Evolutionary conservation across 2,113 vertebrate genomes (phyloP).

Genomic region (Astatoreochromis straeleni): DNA sequence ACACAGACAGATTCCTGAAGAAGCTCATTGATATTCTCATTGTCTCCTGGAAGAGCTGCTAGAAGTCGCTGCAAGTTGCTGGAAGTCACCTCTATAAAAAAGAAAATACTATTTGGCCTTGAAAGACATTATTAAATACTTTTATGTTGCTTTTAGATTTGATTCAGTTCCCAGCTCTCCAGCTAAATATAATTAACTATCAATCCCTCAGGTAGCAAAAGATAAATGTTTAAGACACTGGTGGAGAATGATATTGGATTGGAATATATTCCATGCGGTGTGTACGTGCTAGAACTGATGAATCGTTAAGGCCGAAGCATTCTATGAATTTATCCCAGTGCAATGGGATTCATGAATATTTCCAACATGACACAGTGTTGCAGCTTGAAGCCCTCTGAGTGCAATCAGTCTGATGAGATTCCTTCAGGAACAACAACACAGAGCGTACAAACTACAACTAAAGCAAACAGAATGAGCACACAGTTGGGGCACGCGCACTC

Average conservation of each 20-base stretch:
- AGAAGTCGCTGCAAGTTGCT: neutral
- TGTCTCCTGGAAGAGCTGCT: neutral
- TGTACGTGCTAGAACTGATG: neutral
- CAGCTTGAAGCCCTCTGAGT: neutral
- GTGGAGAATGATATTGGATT: neutral
- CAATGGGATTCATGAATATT: neutral
- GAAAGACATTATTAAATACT: conserved; percentile 25
- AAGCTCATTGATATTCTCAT: neutral
- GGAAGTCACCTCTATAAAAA: neutral
- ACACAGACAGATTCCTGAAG: neutral
- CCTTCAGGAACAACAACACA: neutral
- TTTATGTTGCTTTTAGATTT: conserved; percentile 5
- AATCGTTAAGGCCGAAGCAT: neutral
- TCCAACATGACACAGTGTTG: neutral
- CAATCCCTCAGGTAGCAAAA: conserved; percentile 19
- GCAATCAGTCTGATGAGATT: neutral
- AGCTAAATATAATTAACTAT: conserved; percentile 38
- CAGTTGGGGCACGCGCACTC: neutral
- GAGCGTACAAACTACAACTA: neutral
- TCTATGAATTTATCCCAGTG: neutral
- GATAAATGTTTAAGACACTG: conserved; percentile 11
- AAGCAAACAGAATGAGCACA: neutral
- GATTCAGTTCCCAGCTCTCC: conserved; percentile 9
- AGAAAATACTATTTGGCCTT: neutral
- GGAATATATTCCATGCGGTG: neutral